A percentile compares a stretch with the other conserved stretches of the same genome.
These are phyloP conservation scores for Tubulanus polymorphus DNA, from an alignment of 2,888 invertebrate species.

Conservation along the genomic window DNA sequence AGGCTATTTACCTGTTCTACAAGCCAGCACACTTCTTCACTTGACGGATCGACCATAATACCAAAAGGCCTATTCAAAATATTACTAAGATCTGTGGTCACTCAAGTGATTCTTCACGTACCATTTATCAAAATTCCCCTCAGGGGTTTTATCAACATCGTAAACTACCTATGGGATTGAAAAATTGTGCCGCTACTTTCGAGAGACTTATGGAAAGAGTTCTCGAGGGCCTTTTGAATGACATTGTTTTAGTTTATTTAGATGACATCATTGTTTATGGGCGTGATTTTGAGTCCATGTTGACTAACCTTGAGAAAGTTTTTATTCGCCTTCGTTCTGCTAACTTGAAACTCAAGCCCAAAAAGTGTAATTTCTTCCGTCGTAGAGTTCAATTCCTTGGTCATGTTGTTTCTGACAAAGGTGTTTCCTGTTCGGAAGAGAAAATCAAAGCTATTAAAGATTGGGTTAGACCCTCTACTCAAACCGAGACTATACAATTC, in stretches of 20 bases:
- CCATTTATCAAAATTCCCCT: no score
- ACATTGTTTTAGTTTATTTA: constrained; percentile 18
- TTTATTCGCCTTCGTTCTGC: constrained; percentile 15
- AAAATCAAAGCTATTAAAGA: constrained; percentile 17
- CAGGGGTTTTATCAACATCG: constrained; percentile 20
- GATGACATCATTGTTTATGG: constrained; percentile 21
- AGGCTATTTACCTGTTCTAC: no score
- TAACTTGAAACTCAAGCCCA: constrained; percentile 21
- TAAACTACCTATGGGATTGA: constrained; percentile 18
- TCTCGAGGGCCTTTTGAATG: constrained; percentile 17
- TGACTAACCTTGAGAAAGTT: constrained; percentile 14
- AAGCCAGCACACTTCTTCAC: no score
- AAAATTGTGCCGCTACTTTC: constrained; percentile 16
- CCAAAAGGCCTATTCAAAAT: no score
- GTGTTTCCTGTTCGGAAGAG: constrained; percentile 17
- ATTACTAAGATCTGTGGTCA: no score
- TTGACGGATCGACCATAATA: no score
- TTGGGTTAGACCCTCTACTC: constrained; percentile 17
- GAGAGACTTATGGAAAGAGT: constrained; percentile 20
- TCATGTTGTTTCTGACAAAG: constrained; percentile 15
- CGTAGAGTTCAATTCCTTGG: constrained; percentile 15
- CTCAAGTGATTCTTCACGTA: no score
- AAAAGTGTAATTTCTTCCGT: constrained; percentile 18
- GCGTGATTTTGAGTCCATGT: constrained; percentile 13
- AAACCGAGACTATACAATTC: constrained; percentile 12